Base-by-base conservation (phyloP, 1,140 invertebrate genomes). In the Oncopodura yosiiana region DNA sequence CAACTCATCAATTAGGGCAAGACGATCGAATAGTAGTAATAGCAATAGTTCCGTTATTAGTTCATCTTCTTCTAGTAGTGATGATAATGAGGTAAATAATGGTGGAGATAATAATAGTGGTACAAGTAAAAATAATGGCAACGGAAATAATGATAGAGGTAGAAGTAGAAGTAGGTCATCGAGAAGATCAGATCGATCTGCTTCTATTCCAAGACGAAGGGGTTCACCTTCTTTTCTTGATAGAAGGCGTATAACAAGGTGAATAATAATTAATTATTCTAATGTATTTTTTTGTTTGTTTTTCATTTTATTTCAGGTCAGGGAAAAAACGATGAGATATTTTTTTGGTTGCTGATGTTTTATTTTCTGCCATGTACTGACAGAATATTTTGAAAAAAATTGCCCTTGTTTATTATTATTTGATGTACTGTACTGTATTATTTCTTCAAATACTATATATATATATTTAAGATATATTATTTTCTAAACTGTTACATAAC, bases 181-280 rank as follows among this genome's bases (percentile, higher is more conserved):
- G 14, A 57, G 59, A 29, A 49, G 61, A 45, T 54, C 82, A 60
- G 83, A 82, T 36, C 77, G 85, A 48, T 89, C 86, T 38, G 83
- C 82, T 9, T 92, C 88, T 23, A 92, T 92, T 71, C 86, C 88
- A 23, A 74, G 88, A 41, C 78, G 89, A 58, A 79, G 84, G 61
- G 88, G 89, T 26, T 93, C 88, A 38, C 90, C 90, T 1, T 90
- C 87, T 68, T 92, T 92, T 71, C 73, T 92, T 30, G 88, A 93
- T 67, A 77, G 87, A 66, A 76, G 90, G 45, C 77, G 89, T 57
- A 93, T 94, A 61, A 93, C 90, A 44, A 93, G 88, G 88, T 94
- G 78, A 74, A 58, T 44, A 37, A 38, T 57, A 21, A 38, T 29
- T 11, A 19, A 38, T 16, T 14, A 32, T 53, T 60, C 52, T 46